A percentile compares a stretch with the other conserved stretches of the same genome.
Conservation (phyloP, 1,140 invertebrate species). For the Rhopalosiphum padi region DNA sequence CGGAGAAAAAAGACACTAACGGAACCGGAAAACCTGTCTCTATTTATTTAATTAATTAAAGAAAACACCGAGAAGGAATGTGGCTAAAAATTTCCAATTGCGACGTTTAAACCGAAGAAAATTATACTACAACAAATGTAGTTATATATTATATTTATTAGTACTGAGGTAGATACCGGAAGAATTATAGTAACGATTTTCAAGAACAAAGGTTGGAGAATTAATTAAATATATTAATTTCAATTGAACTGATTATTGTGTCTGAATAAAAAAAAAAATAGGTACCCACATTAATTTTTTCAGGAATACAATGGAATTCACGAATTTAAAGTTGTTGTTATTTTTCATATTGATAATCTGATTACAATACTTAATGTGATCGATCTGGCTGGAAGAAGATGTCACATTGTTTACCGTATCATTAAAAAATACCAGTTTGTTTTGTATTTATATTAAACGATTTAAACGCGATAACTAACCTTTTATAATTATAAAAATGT, state of each 20-base stretch:
- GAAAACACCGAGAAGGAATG: neutral
- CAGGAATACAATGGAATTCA: neutral
- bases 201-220: neutral
- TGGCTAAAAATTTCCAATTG: neutral
- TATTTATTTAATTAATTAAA: conserved; percentile 47
- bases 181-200: neutral
- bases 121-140: neutral
- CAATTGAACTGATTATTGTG: neutral
- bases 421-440: neutral
- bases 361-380: neutral
- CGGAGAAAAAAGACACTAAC: neutral
- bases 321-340: neutral
- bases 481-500: neutral
- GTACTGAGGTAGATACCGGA: neutral
- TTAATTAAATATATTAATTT: neutral
- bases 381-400: neutral
- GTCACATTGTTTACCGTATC: neutral
- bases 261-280: neutral
- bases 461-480: neutral
- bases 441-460: neutral
- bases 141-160: neutral
- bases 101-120: neutral
- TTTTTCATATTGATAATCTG: neutral
- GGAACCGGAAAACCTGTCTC: neutral
- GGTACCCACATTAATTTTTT: neutral